Evolutionary conservation across 2,797 vertebrate genomes (phyloP), one percentile per base, ranked within the genome.

Genomic region (Aulostomus chinensis): DNA sequence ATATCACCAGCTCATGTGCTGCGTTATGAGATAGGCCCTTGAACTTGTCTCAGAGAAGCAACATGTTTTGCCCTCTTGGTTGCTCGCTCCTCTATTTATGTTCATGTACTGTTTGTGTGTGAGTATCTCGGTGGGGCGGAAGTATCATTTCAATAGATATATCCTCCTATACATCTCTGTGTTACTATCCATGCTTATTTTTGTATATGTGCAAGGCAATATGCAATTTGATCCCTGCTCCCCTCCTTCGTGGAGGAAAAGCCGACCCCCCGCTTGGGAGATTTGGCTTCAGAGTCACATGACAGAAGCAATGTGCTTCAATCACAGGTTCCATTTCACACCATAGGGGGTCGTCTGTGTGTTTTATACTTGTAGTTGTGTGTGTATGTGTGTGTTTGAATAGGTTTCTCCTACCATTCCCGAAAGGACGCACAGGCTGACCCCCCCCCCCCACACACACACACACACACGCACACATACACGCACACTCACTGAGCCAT

Each of bases 201-300:
- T 45, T 52, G 22, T 48, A 42, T 13, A 17, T 43, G 14, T 33
- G 58, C 34, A 29, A 46, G 25, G 55, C 31, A 39, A 25, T 39
- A 9, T 66, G 74, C 47, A 28, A 81, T 70, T 53, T 59, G 73
- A 87, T 65, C 57, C 61, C 74, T 73, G 78, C 54, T 74, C 20
- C 46, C 56, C 64, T 74, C 49, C 17, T 81, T 78, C 76, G 63
- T 43, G 42, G 56, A 36, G 4, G 80, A 79, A 25, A 77, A 83
- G 69, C 55, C n/a, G 43, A 85, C 68, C 72, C 58, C 39, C 30
- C 20, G n/a, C 24, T 43, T 38, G 22, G 54, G 45, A 50, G 48
- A 74, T 58, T 59, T 64, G 63, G 58, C 52, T 56, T 55, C 66
- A 52, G 47, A 58, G 57, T 78, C 64, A 74, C 61, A 56, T 78